Conservation (phyloP, 2,797 vertebrate genomes). For the Saxicola maurus region DNA sequence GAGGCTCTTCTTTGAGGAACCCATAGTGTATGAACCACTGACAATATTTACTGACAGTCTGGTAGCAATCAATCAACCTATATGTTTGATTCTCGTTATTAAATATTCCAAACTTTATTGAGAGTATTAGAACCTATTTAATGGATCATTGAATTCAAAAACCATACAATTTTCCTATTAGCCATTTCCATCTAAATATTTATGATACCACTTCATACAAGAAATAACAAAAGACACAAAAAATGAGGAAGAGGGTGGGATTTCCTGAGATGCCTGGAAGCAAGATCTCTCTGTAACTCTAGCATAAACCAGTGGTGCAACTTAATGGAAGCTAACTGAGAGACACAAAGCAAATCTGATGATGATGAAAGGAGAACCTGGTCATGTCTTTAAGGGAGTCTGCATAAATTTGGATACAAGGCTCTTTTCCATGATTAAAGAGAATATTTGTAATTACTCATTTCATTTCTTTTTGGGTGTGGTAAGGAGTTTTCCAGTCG, state of each 20-base stretch:
- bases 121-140: slow-evolving; percentile 57
- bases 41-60: slow-evolving; percentile 27
- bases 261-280: slow-evolving; percentile 8
- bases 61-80: slow-evolving; percentile 9
- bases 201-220: neutral
- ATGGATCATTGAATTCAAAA: slow-evolving; percentile 44
- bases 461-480: slow-evolving; percentile 38
- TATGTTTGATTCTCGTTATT: slow-evolving; percentile 24
- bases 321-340: slow-evolving; percentile 19
- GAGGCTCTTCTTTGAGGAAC: neutral
- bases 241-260: neutral
- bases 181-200: slow-evolving; percentile 46
- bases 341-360: slow-evolving; percentile 30
- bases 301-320: slow-evolving; percentile 31
- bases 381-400: slow-evolving; percentile 28
- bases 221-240: slow-evolving; percentile 26
- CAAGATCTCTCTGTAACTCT: neutral
- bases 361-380: slow-evolving; percentile 38
- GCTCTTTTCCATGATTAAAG: slow-evolving; percentile 55
- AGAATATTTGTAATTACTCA: slow-evolving; percentile 29
- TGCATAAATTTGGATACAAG: slow-evolving; percentile 51
- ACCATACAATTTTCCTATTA: slow-evolving; percentile 48
- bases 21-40: neutral
- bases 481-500: neutral
- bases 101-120: slow-evolving; percentile 42